A percentile compares a stretch with the other conserved stretches of the same genome.
Evolutionary conservation across 53 echinoderm and acorn worm species (phyloP).

Genomic region (Stichopus horrens): DNA sequence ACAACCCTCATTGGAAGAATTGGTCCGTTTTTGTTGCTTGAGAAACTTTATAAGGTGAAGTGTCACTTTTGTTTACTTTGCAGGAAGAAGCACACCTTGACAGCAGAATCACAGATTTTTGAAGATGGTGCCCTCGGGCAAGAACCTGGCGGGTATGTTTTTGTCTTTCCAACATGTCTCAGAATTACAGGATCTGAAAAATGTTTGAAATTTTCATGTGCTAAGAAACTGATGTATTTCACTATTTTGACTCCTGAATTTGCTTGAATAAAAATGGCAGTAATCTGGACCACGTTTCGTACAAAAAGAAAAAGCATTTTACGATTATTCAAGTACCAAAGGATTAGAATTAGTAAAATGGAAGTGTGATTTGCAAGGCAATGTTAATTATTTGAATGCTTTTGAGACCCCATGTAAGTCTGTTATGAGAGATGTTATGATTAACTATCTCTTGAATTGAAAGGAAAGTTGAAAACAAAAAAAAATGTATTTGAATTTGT

Average conservation of each 20-base stretch:
- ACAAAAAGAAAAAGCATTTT: too few relatives aligned
- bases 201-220: background rate
- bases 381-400: too few relatives aligned
- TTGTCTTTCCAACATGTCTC: background rate
- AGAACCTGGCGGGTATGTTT: slow-evolving; percentile 70
- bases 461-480: background rate
- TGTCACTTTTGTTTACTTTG: background rate
- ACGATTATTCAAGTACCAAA: too few relatives aligned
- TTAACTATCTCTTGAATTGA: background rate
- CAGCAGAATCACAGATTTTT: slow-evolving; percentile 79
- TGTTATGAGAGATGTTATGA: too few relatives aligned
- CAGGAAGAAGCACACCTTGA: slow-evolving; percentile 70
- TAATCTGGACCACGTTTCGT: too few relatives aligned
- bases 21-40: too few relatives aligned
- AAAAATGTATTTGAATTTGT: background rate
- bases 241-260: background rate
- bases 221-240: background rate
- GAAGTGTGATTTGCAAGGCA: too few relatives aligned
- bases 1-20: too few relatives aligned
- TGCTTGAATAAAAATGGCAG: too few relatives aligned
- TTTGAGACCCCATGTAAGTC: too few relatives aligned
- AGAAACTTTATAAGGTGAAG: too few relatives aligned
- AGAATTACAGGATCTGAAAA: background rate
- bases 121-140: slow-evolving; percentile 76
- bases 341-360: too few relatives aligned